A percentile compares a stretch with the other conserved stretches of the same genome.
Conservation (phyloP, 35 echinoderm and acorn worm species). For the Patiria miniata region DNA sequence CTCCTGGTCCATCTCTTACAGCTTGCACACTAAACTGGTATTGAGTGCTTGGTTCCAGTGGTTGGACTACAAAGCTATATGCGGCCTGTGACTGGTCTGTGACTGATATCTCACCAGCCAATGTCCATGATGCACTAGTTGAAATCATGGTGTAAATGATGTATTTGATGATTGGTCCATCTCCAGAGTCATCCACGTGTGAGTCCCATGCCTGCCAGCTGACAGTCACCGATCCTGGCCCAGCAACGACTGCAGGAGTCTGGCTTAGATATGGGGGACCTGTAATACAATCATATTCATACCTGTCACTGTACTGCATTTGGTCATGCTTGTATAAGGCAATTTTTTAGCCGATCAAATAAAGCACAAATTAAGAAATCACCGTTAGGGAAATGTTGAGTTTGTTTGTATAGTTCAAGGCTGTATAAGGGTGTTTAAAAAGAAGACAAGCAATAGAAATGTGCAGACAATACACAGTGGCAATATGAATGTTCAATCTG, state of each 20-base stretch:
- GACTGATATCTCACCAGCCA: neutral
- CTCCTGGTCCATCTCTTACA: constrained; percentile 50
- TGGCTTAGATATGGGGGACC: constrained; percentile 35
- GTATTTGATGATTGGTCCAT: constrained; percentile 51
- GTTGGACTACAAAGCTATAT: neutral
- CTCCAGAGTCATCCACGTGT: constrained; percentile 31
- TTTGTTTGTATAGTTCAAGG: too few relatives aligned
- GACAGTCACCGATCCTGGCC: constrained; percentile 5
- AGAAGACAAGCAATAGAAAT: too few relatives aligned
- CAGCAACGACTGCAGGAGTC: constrained; percentile 3
- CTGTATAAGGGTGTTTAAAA: too few relatives aligned
- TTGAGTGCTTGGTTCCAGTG: neutral
- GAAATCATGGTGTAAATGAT: constrained; percentile 8
- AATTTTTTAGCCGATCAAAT: too few relatives aligned
- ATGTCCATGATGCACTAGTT: neutral
- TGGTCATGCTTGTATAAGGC: too few relatives aligned
- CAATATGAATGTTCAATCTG: too few relatives aligned
- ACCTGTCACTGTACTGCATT: too few relatives aligned
- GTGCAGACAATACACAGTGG: too few relatives aligned
- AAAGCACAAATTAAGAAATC: too few relatives aligned
- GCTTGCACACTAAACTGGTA: constrained; percentile 60
- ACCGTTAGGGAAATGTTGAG: too few relatives aligned
- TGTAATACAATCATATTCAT: too few relatives aligned
- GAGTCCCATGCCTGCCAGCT: constrained; percentile 42
- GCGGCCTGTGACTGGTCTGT: neutral